Base-by-base conservation (phyloP, 2,797 vertebrate genomes). In the Pangasius djambal region DNA sequence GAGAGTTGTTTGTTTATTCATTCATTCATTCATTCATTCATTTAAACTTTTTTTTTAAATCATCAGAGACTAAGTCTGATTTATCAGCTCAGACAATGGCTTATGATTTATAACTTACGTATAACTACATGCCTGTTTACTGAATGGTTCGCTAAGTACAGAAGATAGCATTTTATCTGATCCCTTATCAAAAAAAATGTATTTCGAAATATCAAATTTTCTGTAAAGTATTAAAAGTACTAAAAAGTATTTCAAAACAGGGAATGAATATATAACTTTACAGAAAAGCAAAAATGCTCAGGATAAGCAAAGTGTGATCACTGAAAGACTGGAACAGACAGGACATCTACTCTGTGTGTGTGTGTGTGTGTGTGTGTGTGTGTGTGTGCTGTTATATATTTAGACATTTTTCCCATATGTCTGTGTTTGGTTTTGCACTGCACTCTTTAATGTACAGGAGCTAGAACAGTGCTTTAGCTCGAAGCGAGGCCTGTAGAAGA, bases 321-420 rank as follows among this genome's bases (percentile, higher is more conserved):
- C 16, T 72, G 16, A n/a, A 13, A 67, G 1, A 44, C 44, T 31
- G 63, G 63, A 20, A 6, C 7, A 37, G 31, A 70, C 31, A 37
- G 12, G 67, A 70, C 13, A 61, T 61, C 7, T 8, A 34, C 0
- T 34, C 13, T 69, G 34, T 8, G 69, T 72, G 18, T 48, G 72
- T 75, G 72, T 74, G 72, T 75, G 74, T 77, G 72, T 75, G 72
- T 79, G 77, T 79, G 77, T 79, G 77, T 79, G 50, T 79, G 50
- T 57, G 50, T 55, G 77, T 78, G 75, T 59, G 52, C 44, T 44
- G 4, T 8, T 44, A 44, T 44, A 44, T 44, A 44, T 44, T 7
- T 44, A 44, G 44, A 8, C 44, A 44, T 44, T 0, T 44, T 44
- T 44, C 44, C 44, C 44, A 44, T 9, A 1, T 75, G 40, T 75